phyloP scores from a whole-genome alignment of 1,140 invertebrate genomes.

The Chironomus striatipennis region DNA sequence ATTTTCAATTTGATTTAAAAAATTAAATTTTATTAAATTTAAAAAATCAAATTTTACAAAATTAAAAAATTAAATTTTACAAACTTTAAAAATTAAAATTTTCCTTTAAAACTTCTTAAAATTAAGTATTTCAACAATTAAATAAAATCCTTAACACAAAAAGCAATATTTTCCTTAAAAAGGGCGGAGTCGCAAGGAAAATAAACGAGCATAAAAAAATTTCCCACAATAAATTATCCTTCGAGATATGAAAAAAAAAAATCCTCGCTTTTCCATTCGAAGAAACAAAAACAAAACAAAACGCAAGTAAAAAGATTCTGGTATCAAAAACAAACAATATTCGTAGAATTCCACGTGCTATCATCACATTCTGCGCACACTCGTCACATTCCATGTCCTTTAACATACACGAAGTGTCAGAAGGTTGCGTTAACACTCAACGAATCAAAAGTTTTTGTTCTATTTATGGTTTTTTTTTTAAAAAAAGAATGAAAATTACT shows the following conservation, averaged over 20 bases:
- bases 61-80: background rate
- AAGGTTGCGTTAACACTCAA: constrained; percentile 2
- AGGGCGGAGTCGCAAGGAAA: background rate
- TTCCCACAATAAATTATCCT: constrained; percentile 3
- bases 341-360: background rate
- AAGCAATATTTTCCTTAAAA: no score
- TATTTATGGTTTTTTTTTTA: no score
- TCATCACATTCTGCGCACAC: background rate
- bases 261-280: constrained; percentile 6
- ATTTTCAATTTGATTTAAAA: no score
- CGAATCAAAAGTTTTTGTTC: constrained; percentile 3
- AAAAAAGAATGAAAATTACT: background rate
- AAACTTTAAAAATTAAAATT: background rate
- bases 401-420: background rate
- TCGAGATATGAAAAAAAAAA: constrained; percentile 13
- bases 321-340: background rate
- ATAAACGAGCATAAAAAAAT: background rate
- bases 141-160: background rate
- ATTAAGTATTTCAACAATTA: background rate
- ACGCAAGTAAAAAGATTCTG: background rate
- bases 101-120: background rate
- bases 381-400: background rate
- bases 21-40: no score
- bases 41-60: no score
- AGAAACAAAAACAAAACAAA: constrained; percentile 14